These are phyloP conservation scores for Drosophila biarmipes DNA, from an alignment of 1,140 invertebrate species.

Conservation along the genomic window DNA sequence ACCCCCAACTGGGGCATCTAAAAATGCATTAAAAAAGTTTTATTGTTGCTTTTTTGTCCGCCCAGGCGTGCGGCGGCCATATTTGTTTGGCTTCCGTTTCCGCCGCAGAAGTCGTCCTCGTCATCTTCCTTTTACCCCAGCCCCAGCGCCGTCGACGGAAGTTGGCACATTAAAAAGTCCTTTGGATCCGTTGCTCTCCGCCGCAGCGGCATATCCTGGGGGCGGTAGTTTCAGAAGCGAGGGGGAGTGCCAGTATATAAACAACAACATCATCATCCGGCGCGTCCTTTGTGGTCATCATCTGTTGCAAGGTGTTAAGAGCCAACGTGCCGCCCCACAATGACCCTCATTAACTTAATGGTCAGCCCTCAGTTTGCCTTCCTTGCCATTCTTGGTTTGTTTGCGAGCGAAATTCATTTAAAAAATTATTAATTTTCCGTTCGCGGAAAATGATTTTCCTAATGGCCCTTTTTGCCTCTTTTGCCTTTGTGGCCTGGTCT, in stretches of 20 bases:
- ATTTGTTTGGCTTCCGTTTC: conserved; percentile 80
- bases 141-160: conserved; percentile 44
- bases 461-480: conserved; percentile 30
- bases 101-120: conserved; percentile 39
- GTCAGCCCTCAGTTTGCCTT: conserved; percentile 19
- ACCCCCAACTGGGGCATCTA: conserved; percentile 33
- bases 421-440: conserved; percentile 65
- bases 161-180: conserved; percentile 67
- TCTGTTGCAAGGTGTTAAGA: conserved; percentile 68
- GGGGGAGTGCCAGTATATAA: conserved; percentile 28
- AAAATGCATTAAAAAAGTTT: conserved; percentile 76
- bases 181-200: conserved; percentile 33
- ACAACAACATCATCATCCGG: conserved; percentile 56
- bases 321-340: conserved; percentile 66
- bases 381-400: conserved; percentile 38
- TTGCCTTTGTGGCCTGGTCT: conserved; percentile 27
- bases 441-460: conserved; percentile 55
- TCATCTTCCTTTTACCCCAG: conserved; percentile 8
- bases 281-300: conserved; percentile 33
- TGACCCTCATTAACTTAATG: conserved; percentile 81
- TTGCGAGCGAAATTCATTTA: conserved; percentile 58
- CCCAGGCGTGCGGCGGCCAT: conserved; percentile 57
- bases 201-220: conserved; percentile 20
- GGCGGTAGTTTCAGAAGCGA: conserved; percentile 29
- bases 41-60: conserved; percentile 60